Evolutionary conservation across 1,140 invertebrate genomes (phyloP).

Genomic region (Bicyclus anynana): DNA sequence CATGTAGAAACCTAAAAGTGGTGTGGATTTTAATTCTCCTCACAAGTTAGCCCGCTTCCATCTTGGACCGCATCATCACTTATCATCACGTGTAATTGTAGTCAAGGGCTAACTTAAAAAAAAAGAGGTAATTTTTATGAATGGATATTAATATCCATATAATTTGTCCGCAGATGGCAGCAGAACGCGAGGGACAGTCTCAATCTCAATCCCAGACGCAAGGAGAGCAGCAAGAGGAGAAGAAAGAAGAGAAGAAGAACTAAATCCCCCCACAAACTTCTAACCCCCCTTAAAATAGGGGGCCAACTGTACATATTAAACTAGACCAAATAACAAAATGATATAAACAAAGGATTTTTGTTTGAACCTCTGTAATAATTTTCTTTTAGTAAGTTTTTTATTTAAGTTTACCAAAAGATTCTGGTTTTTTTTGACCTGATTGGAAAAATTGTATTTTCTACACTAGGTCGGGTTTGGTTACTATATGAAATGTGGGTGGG

Average conservation of each 20-base stretch:
- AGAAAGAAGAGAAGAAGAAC: conserved; percentile 76
- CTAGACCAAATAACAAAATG: not conserved
- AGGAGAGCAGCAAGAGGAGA: conserved; percentile 60
- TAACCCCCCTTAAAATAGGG: not conserved
- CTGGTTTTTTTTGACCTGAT: no score
- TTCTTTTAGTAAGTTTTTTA: not conserved
- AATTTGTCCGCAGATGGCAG: conserved; percentile 49
- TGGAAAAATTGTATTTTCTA: no score
- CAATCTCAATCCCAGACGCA: conserved; percentile 31
- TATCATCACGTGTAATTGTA: no score
- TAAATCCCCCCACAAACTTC: conserved; percentile 25
- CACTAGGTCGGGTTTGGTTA: no score
- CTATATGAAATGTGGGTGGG: no score
- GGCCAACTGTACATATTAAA: not conserved
- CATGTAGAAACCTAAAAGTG: no score
- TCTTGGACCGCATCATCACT: no score
- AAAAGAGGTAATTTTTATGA: no score
- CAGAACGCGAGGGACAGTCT: conserved; percentile 47
- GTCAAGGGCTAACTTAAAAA: no score
- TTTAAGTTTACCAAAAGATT: not conserved
- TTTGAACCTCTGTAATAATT: not conserved
- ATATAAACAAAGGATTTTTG: not conserved
- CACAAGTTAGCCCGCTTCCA: no score
- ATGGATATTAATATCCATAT: no score
- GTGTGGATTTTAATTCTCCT: no score